Percentiles rank a stretch among this genome's conserved stretches.
These are phyloP conservation scores for Coreoperca whiteheadi DNA, from an alignment of 2,113 vertebrate species.

Conservation along the genomic window DNA sequence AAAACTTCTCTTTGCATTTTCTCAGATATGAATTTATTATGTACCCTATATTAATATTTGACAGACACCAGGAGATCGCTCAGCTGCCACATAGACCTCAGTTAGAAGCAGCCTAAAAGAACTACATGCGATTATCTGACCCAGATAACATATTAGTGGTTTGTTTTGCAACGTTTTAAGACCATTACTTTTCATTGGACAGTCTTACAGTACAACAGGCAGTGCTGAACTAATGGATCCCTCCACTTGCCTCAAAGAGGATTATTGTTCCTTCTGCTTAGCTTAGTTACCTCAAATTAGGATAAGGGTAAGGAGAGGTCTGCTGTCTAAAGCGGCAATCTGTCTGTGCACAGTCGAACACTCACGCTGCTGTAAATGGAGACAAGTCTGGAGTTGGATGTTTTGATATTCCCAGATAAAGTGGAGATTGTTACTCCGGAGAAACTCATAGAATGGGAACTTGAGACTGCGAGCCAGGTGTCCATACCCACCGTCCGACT, in stretches of 20 bases:
- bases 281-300: conserved; percentile 75
- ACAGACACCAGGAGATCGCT: neutral
- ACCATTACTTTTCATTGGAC: neutral
- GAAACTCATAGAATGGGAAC: conserved; percentile 69
- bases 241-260: conserved; percentile 78
- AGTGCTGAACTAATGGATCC: conserved; percentile 53
- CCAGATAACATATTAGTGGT: neutral
- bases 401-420: conserved; percentile 80
- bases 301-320: conserved; percentile 61
- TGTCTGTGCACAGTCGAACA: conserved; percentile 61
- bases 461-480: conserved; percentile 71
- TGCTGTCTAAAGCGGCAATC: conserved; percentile 64
- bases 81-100: neutral
- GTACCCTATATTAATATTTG: neutral
- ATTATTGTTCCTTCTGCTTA: conserved; percentile 79
- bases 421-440: conserved; percentile 75
- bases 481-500: conserved; percentile 79
- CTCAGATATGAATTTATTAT: neutral
- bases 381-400: conserved; percentile 75
- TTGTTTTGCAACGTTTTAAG: neutral
- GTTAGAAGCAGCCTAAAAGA: neutral
- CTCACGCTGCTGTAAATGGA: conserved; percentile 64
- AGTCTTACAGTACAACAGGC: conserved; percentile 30
- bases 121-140: neutral
- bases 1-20: neutral